These are phyloP conservation scores for Pipra filicauda DNA, from an alignment of 2,113 vertebrate species.

Conservation along the genomic window DNA sequence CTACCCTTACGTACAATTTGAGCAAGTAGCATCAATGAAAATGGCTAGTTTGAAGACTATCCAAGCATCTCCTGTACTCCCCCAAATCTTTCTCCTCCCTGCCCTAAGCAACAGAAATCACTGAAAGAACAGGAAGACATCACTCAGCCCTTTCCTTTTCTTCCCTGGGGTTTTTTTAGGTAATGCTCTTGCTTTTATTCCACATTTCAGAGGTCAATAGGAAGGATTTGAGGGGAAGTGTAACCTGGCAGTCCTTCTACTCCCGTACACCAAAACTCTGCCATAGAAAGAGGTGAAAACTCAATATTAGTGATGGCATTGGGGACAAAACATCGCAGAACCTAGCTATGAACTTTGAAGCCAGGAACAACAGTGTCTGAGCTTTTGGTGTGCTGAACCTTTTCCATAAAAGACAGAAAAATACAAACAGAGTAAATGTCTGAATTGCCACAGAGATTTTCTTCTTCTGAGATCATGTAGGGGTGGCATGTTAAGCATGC, in stretches of 20 bases:
- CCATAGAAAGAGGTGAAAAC: background rate
- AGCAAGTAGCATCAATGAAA: background rate
- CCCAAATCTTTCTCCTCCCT: background rate
- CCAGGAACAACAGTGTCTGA: background rate
- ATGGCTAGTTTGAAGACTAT: background rate
- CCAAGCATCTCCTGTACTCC: background rate
- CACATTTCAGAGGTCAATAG: background rate
- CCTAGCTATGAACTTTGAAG: background rate
- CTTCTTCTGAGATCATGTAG: background rate
- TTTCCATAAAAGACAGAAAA: background rate
- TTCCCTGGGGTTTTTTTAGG: background rate
- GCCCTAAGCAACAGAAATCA: background rate
- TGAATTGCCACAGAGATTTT: background rate
- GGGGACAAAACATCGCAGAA: background rate
- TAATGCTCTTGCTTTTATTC: background rate
- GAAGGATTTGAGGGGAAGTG: background rate
- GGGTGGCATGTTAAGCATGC: background rate
- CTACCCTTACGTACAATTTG: background rate
- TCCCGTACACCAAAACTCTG: background rate
- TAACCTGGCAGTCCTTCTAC: background rate
- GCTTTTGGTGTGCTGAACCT: background rate
- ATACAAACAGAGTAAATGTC: background rate
- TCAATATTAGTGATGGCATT: background rate
- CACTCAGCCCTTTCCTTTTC: background rate
- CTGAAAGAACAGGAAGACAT: background rate